phyloP scores from a whole-genome alignment of 2,888 invertebrate species.

The Trichogramma dendrolimi region DNA sequence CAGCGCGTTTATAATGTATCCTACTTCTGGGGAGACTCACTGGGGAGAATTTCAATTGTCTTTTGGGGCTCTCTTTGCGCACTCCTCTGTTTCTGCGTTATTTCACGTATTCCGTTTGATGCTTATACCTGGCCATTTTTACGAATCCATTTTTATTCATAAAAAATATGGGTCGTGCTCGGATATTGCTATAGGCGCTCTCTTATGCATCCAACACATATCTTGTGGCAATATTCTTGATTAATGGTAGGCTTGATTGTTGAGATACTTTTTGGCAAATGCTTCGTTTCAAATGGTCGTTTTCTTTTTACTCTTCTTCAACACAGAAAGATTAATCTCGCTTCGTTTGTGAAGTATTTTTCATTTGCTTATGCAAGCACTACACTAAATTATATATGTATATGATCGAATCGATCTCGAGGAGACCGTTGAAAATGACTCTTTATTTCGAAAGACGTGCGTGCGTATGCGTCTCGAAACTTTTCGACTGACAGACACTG shows the following conservation, averaged over 20 bases:
- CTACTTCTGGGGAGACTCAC: constrained; percentile 9
- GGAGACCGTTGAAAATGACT: too few relatives aligned
- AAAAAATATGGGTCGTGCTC: constrained; percentile 10
- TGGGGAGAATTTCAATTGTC: constrained; percentile 12
- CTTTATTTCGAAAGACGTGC: too few relatives aligned
- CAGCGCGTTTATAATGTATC: constrained; percentile 17
- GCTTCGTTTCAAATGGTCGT: too few relatives aligned
- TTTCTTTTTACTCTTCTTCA: too few relatives aligned
- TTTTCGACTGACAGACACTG: too few relatives aligned
- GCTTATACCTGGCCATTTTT: constrained; percentile 4
- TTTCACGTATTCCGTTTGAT: not conserved
- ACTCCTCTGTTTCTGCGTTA: not conserved
- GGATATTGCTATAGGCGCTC: not conserved
- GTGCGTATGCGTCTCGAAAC: too few relatives aligned
- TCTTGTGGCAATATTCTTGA: constrained; percentile 7
- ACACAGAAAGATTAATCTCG: too few relatives aligned
- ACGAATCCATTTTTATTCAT: constrained; percentile 17
- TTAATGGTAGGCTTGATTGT: constrained; percentile 3
- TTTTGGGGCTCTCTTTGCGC: not conserved
- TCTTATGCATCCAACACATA: not conserved
- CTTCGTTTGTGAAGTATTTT: too few relatives aligned
- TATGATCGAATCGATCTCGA: too few relatives aligned
- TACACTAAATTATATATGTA: too few relatives aligned
- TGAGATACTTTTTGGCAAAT: not conserved
- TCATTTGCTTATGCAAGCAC: too few relatives aligned